phyloP scores from a whole-genome alignment of 2,888 invertebrate genomes.

The Amphipyra berbera region DNA sequence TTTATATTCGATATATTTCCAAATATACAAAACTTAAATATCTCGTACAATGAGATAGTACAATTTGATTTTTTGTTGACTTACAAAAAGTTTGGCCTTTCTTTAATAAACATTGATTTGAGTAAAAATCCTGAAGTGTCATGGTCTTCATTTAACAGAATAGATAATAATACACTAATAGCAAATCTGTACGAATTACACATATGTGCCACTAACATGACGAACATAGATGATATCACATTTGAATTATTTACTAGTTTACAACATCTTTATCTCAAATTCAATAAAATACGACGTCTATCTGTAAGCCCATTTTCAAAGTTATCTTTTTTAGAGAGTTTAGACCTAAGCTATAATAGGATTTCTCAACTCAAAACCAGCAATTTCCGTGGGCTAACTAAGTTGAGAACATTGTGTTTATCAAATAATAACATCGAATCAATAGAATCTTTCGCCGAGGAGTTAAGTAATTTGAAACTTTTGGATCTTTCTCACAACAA shows the following conservation, averaged over 20 bases:
- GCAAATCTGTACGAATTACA: constrained; percentile 84
- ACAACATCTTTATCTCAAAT: constrained; percentile 93
- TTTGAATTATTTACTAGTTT: constrained; percentile 93
- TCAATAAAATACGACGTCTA: constrained; percentile 94
- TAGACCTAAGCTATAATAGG: constrained; percentile 95
- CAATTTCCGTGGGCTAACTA: constrained; percentile 93
- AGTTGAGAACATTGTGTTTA: constrained; percentile 94
- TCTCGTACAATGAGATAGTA: constrained; percentile 82
- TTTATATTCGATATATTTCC: constrained; percentile 83
- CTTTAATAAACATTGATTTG: constrained; percentile 82
- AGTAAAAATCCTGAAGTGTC: constrained; percentile 81
- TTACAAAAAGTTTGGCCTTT: constrained; percentile 71
- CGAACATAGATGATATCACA: constrained; percentile 91
- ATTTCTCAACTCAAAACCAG: constrained; percentile 95
- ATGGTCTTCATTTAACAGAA: constrained; percentile 74
- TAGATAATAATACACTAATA: constrained; percentile 78
- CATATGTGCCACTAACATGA: constrained; percentile 82
- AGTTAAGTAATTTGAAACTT: constrained; percentile 93
- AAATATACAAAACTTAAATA: constrained; percentile 82
- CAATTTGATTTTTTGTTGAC: constrained; percentile 79
- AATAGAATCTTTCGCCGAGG: constrained; percentile 94
- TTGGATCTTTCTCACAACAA: constrained; percentile 96
- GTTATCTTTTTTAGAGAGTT: constrained; percentile 93
- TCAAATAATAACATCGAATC: constrained; percentile 95
- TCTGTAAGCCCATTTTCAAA: constrained; percentile 95